Evolutionary conservation across 2,888 invertebrate genomes (phyloP).

Genomic region (Epinotia ramella): DNA sequence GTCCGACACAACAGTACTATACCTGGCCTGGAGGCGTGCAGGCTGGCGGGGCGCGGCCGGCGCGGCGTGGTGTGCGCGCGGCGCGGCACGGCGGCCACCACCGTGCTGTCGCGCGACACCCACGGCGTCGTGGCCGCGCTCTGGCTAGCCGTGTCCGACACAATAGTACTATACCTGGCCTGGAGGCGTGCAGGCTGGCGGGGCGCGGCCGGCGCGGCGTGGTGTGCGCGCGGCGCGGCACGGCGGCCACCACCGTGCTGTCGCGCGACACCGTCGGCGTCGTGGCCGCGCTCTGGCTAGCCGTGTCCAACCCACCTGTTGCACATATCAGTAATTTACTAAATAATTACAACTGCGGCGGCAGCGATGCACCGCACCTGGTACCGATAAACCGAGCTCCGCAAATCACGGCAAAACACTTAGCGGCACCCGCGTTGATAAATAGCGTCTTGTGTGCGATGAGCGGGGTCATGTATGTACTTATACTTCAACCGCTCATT

Average conservation of each 20-base stretch:
- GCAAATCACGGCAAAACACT: background rate
- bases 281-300: constrained; percentile 61
- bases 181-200: constrained; percentile 13
- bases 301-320: constrained; percentile 51
- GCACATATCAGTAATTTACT: background rate
- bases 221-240: constrained; percentile 58
- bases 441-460: background rate
- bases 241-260: constrained; percentile 64
- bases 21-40: constrained; percentile 28
- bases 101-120: constrained; percentile 76
- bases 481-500: background rate
- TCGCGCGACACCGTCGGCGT: constrained; percentile 78
- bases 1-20: constrained; percentile 44
- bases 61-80: constrained; percentile 54
- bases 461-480: background rate
- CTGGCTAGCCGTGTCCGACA: constrained; percentile 51
- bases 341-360: background rate
- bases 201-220: constrained; percentile 44
- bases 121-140: constrained; percentile 70
- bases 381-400: background rate
- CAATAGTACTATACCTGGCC: constrained; percentile 1
- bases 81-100: constrained; percentile 61
- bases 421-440: background rate
- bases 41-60: constrained; percentile 34
- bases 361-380: background rate